Conservation (phyloP, 2,888 invertebrate species). For the Nomada lathburiana region DNA sequence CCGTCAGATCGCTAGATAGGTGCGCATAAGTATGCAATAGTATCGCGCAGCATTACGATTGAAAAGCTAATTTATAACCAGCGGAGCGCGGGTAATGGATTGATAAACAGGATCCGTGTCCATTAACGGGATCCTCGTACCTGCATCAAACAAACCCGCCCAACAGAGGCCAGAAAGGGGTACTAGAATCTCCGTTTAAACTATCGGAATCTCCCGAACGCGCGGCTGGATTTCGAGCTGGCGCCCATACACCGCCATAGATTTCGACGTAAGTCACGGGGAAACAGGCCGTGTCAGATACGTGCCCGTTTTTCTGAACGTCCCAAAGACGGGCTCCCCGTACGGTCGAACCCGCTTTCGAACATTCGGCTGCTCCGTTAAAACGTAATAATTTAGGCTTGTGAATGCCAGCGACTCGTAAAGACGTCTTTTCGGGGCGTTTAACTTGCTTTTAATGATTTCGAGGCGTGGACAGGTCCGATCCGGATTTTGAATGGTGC, state of each 20-base stretch:
- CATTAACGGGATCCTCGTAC: constrained; percentile 44
- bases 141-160: constrained; percentile 29
- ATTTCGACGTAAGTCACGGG: constrained; percentile 33
- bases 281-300: constrained; percentile 38
- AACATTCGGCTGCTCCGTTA: constrained; percentile 68
- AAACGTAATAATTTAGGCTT: constrained; percentile 76
- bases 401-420: constrained; percentile 71
- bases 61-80: constrained; percentile 35
- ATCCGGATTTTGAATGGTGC: constrained; percentile 57
- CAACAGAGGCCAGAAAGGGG: constrained; percentile 13
- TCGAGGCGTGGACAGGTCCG: constrained; percentile 68
- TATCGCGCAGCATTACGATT: constrained; percentile 37
- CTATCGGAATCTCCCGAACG: constrained; percentile 11
- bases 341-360: constrained; percentile 49
- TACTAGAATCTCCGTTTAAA: neutral
- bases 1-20: constrained; percentile 43
- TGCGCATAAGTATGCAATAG: constrained; percentile 8
- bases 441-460: constrained; percentile 78
- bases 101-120: constrained; percentile 54
- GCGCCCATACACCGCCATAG: constrained; percentile 28
- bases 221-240: constrained; percentile 6
- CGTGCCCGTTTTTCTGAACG: constrained; percentile 27
- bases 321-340: neutral
- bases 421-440: constrained; percentile 73
- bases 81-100: constrained; percentile 22